Percentiles rank a stretch among this genome's conserved stretches.
Conservation (phyloP, 2,113 vertebrate genomes). For the Chlorocebus sabaeus region DNA sequence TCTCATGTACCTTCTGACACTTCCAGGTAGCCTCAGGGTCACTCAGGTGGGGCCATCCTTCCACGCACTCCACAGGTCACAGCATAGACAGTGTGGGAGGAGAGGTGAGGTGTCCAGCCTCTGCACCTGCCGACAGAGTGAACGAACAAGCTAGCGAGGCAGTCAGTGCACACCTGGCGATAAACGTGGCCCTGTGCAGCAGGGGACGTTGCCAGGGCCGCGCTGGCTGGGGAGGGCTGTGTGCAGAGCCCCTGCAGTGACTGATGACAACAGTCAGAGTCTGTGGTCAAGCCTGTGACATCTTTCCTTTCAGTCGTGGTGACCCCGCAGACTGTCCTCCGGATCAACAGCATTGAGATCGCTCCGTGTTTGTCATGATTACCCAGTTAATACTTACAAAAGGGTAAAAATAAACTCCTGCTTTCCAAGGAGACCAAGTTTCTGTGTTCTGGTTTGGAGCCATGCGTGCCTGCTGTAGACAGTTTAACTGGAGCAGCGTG, state of each 20-base stretch:
- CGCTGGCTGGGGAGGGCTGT: background rate
- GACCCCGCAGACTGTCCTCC: constrained; percentile 86
- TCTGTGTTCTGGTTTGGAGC: background rate
- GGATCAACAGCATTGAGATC: constrained; percentile 89
- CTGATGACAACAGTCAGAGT: accelerated
- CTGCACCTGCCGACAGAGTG: background rate
- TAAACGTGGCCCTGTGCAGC: background rate
- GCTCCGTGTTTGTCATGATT: constrained; percentile 82
- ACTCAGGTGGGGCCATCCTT: background rate
- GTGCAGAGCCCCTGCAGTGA: accelerated
- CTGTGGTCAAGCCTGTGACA: too few species aligned
- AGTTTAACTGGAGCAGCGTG: accelerated
- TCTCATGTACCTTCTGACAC: background rate
- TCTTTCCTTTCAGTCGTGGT: constrained; percentile 80
- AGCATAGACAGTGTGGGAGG: background rate
- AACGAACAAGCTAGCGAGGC: background rate
- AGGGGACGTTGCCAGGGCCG: accelerated
- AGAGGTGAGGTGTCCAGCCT: background rate
- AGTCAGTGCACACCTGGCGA: background rate
- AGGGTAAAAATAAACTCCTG: background rate
- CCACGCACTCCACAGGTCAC: background rate
- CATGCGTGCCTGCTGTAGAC: accelerated
- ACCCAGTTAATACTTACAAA: accelerated
- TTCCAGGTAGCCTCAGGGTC: background rate
- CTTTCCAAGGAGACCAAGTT: background rate